Conservation (phyloP, 2,888 invertebrate species). For the Rhingia rostrata region DNA sequence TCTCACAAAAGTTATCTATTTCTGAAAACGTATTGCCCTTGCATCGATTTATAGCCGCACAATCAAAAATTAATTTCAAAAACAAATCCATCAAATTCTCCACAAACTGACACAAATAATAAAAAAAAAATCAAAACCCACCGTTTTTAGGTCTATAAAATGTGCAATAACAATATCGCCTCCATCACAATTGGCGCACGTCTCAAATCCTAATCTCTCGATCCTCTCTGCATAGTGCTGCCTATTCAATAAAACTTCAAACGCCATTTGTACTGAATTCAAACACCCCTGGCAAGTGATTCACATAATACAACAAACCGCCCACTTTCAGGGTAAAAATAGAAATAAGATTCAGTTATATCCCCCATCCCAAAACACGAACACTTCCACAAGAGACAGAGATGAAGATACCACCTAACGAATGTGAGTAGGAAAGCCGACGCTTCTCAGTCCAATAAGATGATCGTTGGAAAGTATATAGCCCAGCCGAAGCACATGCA, state of each 20-base stretch:
- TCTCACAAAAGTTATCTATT: no score
- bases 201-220: slow-evolving; percentile 20
- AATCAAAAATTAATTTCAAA: neutral
- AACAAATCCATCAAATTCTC: neutral
- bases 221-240: slow-evolving; percentile 3
- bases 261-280: slow-evolving; percentile 70
- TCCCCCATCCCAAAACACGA: slow-evolving; percentile 21
- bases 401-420: slow-evolving; percentile 71
- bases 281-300: slow-evolving; percentile 63
- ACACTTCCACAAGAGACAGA: slow-evolving; percentile 44
- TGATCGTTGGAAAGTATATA: slow-evolving; percentile 52
- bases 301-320: slow-evolving; percentile 58
- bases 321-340: slow-evolving; percentile 32
- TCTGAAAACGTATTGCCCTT: no score
- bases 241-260: slow-evolving; percentile 46
- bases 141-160: neutral
- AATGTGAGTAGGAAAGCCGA: slow-evolving; percentile 24
- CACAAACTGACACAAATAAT: neutral
- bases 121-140: neutral
- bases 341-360: slow-evolving; percentile 1
- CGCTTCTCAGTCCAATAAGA: slow-evolving; percentile 50
- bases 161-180: slow-evolving; percentile 4
- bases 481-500: slow-evolving; percentile 18
- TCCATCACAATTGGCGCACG: slow-evolving; percentile 37
- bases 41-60: neutral